Evolutionary conservation across 2,113 vertebrate genomes (phyloP).

Genomic region (Odobenus rosmarus): DNA sequence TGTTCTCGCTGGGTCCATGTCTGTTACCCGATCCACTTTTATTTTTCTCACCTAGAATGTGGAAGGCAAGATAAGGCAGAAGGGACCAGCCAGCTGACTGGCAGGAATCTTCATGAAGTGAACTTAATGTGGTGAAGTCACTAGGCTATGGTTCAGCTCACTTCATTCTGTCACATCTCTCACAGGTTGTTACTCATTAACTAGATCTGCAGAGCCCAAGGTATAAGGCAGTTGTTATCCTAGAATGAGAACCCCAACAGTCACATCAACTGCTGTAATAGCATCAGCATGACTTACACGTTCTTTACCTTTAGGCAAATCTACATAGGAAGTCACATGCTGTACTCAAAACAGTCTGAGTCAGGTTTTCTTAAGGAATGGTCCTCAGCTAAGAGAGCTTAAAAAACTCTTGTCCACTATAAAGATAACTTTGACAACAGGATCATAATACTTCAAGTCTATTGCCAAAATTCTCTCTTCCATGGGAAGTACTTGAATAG

Average conservation of each 20-base stretch:
- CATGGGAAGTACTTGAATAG: background rate
- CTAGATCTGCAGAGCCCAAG: background rate
- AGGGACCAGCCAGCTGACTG: background rate
- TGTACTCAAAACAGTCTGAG: background rate
- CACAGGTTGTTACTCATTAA: background rate
- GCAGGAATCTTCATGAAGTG: background rate
- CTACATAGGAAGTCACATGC: background rate
- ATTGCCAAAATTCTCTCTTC: background rate
- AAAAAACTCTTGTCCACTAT: background rate
- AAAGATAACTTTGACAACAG: background rate
- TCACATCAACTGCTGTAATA: background rate
- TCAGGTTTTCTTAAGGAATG: conserved; percentile 31
- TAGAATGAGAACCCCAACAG: background rate
- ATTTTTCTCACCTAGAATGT: background rate
- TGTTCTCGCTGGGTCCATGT: background rate
- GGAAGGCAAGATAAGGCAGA: background rate
- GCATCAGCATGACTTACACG: background rate
- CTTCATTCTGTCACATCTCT: background rate
- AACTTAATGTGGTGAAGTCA: background rate
- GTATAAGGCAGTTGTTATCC: background rate
- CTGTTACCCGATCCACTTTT: background rate
- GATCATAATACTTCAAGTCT: background rate
- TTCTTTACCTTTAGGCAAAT: background rate
- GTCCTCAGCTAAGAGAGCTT: background rate
- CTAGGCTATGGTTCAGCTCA: background rate